Base-by-base conservation (phyloP, 2,797 vertebrate genomes). In the Sus cebifrons region DNA sequence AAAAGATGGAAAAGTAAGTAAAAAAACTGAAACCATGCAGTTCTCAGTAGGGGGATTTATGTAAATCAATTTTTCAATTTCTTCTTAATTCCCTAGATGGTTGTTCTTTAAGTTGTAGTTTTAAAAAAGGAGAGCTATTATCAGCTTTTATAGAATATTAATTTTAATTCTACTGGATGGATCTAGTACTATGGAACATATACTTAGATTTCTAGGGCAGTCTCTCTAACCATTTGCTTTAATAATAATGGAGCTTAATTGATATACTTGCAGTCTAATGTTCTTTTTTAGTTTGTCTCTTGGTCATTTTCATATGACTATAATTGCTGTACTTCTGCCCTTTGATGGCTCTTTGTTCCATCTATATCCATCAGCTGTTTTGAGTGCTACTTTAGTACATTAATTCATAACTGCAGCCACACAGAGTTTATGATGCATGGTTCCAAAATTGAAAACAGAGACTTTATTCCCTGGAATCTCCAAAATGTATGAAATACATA, bases 171-270 rank as follows among this genome's bases (percentile, higher is more conserved):
- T 94, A 17, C 27, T 58, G 8, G 18, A 44, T 58, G 73, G 32
- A 20, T 84, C 16, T 56, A 91, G 18, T 60, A 32, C 29, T 70
- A 27, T 17, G 68, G 16, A 73, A 79, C 11, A 65, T 40, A 20
- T 15, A 62, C n/a, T 74, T 64, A 89, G 56, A 94, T 91, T 88
- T 86, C 65, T 77, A 73, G 8, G 13, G 32, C 15, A 75, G 5
- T 60, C 64, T 86, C 60, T 74, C 27, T 67, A 91, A 73, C 21
- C 36, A 75, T 15, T 87, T 67, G 8, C 58, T 81, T 94, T 92
- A 75, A 79, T 60, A 94, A 58, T 62, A 93, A 83, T 64, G 4
- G 21, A 68, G 9, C 71, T 70, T 84, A 93, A 85, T 75, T 94
- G 64, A 54, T 56, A 67, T 2, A 67, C 27, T 81, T 85, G 65